phyloP scores from a whole-genome alignment of 2,888 invertebrate genomes.

The Siphlonurus alternatus region DNA sequence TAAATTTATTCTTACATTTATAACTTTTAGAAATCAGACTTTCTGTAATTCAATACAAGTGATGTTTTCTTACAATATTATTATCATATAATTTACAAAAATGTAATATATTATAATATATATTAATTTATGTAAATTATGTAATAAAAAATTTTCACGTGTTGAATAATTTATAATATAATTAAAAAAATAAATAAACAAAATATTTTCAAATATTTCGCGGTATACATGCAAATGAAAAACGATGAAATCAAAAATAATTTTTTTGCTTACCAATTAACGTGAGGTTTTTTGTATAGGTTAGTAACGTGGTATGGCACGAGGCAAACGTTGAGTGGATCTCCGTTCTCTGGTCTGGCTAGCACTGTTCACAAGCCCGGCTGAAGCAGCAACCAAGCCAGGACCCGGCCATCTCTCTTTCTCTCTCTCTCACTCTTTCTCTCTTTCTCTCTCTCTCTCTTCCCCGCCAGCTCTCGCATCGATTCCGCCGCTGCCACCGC shows the following conservation, averaged over 20 bases:
- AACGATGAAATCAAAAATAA: not conserved
- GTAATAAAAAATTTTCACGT: not conserved
- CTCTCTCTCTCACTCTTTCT: not conserved
- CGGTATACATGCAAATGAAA: not conserved
- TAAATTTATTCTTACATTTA: too few relatives aligned
- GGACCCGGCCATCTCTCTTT: not conserved
- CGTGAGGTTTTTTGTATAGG: too few relatives aligned
- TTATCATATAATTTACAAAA: not conserved
- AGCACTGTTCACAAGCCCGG: not conserved
- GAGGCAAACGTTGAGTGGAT: too few relatives aligned
- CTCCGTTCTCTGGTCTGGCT: not conserved
- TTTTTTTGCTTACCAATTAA: not conserved
- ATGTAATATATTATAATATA: not conserved
- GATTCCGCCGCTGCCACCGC: not conserved
- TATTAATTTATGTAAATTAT: not conserved
- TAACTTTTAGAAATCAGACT: too few relatives aligned
- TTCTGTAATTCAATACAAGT: too few relatives aligned
- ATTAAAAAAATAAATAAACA: not conserved
- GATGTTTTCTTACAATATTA: too few relatives aligned
- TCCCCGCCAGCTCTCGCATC: not conserved
- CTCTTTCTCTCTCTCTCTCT: not conserved
- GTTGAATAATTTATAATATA: not conserved
- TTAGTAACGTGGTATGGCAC: too few relatives aligned
- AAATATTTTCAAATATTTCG: not conserved
- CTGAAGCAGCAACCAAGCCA: not conserved